These are phyloP conservation scores for Tipula unca DNA, from an alignment of 2,888 invertebrate genomes.

Conservation along the genomic window DNA sequence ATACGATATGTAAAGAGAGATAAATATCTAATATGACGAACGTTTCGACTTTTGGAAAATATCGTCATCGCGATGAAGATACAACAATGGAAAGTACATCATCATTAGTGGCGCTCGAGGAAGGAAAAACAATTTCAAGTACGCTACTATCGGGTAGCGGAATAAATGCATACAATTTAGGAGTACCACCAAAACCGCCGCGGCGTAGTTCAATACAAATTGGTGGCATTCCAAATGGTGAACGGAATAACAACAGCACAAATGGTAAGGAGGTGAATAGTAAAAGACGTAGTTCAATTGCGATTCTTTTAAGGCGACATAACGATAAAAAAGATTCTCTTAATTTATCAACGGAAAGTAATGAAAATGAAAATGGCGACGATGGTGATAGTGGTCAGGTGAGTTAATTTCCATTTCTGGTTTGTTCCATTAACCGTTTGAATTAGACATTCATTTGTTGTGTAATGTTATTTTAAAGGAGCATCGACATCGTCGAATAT, in stretches of 20 bases:
- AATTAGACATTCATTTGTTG: not conserved
- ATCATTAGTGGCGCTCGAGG: conserved; percentile 39
- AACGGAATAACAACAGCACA: not conserved
- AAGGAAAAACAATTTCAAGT: conserved; percentile 28
- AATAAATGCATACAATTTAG: not conserved
- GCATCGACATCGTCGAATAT: conserved; percentile 38
- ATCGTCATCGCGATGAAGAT: conserved; percentile 38
- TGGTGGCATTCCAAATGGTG: conserved; percentile 28
- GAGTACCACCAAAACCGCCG: conserved; percentile 34
- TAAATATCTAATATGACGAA: conserved; percentile 32
- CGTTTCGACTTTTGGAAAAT: conserved; percentile 37
- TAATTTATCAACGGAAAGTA: not conserved
- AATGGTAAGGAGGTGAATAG: conserved; percentile 31
- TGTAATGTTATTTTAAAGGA: conserved; percentile 30
- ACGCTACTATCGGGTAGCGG: not conserved
- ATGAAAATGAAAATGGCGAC: conserved; percentile 26
- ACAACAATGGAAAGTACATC: conserved; percentile 34
- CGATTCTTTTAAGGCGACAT: conserved; percentile 36
- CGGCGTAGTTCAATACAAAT: conserved; percentile 40
- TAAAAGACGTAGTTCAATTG: conserved; percentile 43
- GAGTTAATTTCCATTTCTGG: not conserved
- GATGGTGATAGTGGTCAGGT: not conserved
- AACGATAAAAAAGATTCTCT: conserved; percentile 23
- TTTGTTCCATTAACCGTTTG: not conserved
- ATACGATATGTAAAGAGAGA: not conserved